Base-by-base conservation (phyloP, 2,888 invertebrate genomes). In the Ischnura elegans region DNA sequence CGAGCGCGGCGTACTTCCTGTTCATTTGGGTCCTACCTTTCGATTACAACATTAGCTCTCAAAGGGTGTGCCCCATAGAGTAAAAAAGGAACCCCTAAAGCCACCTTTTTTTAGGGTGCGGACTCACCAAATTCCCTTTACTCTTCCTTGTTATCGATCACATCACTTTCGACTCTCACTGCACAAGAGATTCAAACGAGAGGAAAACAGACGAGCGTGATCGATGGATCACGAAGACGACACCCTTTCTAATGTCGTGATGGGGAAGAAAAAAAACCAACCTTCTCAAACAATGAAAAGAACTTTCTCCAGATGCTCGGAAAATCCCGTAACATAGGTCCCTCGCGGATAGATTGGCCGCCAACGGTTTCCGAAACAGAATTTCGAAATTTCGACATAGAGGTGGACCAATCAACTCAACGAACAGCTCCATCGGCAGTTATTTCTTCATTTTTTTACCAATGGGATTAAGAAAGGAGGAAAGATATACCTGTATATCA, bases 361-460 rank as follows among this genome's bases (percentile, higher is more conserved):
- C 6, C 51, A 61, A 25, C 25, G 21, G 5, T 76, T 76, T 76
- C 36, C 29, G 76, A 76, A 76, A 76, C 76, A n/a, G n/a, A n/a
- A n/a, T n/a, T n/a, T 76, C 51, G 51, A 4, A 76, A 76, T 76
- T 76, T 76, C 76, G 76, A 76, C 76, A 76, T 76, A 29, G 76
- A 13, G 13, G 36, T 36, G 76, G 76, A 36, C n/a, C 76, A 76
- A 76, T 76, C 76, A n/a, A 3, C 2, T 51, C 76, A 21, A 36
- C 25, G 76, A 76, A 76, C 76, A 36, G 29, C 36, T 76, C 51
- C 13, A 76, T 76, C 29, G 10, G 13, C 25, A 29, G 36, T 25
- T 25, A 13, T 10, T 21, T 36, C n/a, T 51, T 25, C 16, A 76
- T 76, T 76, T 76, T 76, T 76, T 66, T 51, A 6, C 36, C 19